Conservation (phyloP, 2,113 vertebrate species). For the Poecilia latipinna region DNA sequence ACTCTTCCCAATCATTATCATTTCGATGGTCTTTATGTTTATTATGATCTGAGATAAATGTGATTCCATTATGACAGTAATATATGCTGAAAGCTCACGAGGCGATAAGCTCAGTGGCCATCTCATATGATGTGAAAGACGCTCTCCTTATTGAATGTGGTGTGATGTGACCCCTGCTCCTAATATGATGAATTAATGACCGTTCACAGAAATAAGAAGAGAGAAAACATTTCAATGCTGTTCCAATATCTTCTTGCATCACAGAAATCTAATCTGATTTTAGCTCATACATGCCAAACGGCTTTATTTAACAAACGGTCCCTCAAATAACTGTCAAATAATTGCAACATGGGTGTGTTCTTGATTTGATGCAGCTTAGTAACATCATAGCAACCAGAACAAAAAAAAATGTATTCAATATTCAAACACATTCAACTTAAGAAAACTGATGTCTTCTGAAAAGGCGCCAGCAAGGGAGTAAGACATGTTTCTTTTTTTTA, state of each 20-base stretch:
- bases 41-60: no score
- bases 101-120: no score
- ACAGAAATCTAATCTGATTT: not conserved
- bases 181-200: no score
- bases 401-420: slow-evolving; percentile 25
- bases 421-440: slow-evolving; percentile 29
- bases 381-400: slow-evolving; percentile 51
- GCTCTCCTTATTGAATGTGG: no score
- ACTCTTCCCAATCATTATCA: no score
- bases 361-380: not conserved
- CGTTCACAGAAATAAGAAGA: no score
- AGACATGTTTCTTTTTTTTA: slow-evolving; percentile 24
- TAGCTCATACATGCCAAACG: not conserved
- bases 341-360: not conserved
- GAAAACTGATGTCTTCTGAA: slow-evolving; percentile 47
- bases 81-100: no score
- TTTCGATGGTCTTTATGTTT: no score
- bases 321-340: not conserved
- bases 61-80: no score
- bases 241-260: not conserved
- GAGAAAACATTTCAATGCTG: no score
- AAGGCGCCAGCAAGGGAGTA: slow-evolving; percentile 22
- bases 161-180: no score
- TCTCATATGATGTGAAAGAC: no score
- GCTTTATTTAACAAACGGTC: not conserved